These are phyloP conservation scores for Amphimallon solstitiale DNA, from an alignment of 2,888 invertebrate species.

Conservation along the genomic window DNA sequence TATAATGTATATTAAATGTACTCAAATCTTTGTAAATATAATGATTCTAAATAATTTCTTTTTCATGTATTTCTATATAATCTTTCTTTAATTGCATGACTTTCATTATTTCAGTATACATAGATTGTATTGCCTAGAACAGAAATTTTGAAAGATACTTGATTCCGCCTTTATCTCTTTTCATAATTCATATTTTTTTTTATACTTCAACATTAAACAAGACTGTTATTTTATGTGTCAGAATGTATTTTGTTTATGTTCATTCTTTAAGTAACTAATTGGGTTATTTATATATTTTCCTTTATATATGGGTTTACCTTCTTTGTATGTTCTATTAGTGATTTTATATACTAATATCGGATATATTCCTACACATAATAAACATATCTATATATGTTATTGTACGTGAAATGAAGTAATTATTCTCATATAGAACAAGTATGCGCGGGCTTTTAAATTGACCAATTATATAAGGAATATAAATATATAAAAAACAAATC, in stretches of 20 bases:
- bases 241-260: neutral
- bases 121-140: neutral
- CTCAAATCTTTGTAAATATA: conserved; percentile 10
- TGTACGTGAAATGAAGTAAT: no score
- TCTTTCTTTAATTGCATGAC: conserved; percentile 24
- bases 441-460: no score
- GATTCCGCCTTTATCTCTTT: no score
- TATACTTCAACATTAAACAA: no score
- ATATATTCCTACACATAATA: neutral
- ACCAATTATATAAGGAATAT: no score
- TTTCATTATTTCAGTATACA: conserved; percentile 3
- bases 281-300: neutral
- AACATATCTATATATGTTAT: no score
- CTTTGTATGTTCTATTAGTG: neutral
- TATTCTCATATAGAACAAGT: no score
- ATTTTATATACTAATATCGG: neutral
- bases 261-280: conserved; percentile 1
- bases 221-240: no score
- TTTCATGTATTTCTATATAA: conserved; percentile 1
- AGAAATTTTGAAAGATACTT: neutral
- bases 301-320: neutral
- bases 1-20: no score
- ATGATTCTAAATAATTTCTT: neutral
- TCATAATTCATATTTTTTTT: no score
- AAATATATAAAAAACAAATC: no score